A percentile compares a stretch with the other conserved stretches of the same genome.
Evolutionary conservation across 2,888 invertebrate genomes (phyloP).

Genomic region (Lasioglossum pauxillum): DNA sequence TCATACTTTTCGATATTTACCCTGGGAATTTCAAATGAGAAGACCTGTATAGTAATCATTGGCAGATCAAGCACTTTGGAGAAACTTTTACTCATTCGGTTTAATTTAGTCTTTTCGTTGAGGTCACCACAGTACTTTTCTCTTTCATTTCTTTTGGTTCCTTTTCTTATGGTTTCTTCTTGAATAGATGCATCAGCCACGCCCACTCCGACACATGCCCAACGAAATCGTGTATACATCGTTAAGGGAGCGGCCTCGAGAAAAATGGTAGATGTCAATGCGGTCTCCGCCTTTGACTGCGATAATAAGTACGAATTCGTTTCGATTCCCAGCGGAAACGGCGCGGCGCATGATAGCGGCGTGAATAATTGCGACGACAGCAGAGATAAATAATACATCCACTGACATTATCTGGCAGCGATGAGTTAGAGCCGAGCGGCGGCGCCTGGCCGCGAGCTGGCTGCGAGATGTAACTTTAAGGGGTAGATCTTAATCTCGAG

Average conservation of each 20-base stretch:
- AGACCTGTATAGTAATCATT: background rate
- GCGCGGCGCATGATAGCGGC: slow-evolving; percentile 75
- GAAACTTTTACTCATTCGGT: background rate
- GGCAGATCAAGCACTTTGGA: background rate
- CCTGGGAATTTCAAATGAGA: too few species aligned
- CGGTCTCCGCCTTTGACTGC: slow-evolving; percentile 50
- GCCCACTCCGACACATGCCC: slow-evolving; percentile 30
- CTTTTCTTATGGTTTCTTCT: slow-evolving; percentile 18
- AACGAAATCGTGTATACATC: slow-evolving; percentile 34
- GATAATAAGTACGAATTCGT: slow-evolving; percentile 77
- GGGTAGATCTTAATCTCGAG: slow-evolving; percentile 82
- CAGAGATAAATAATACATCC: slow-evolving; percentile 81
- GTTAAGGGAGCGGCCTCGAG: slow-evolving; percentile 56
- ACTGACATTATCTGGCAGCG: slow-evolving; percentile 79
- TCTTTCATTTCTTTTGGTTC: background rate
- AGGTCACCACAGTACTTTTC: background rate
- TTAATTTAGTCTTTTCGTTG: background rate
- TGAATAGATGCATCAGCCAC: slow-evolving; percentile 33
- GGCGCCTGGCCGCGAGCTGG: slow-evolving; percentile 61
- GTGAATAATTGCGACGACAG: slow-evolving; percentile 82
- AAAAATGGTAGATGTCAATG: slow-evolving; percentile 68
- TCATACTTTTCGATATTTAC: too few species aligned
- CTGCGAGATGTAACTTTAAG: slow-evolving; percentile 71
- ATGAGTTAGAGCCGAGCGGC: slow-evolving; percentile 77
- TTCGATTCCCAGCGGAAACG: slow-evolving; percentile 80